These are phyloP conservation scores for Centruroides sculpturatus DNA, from an alignment of 1,140 invertebrate species.

Conservation along the genomic window DNA sequence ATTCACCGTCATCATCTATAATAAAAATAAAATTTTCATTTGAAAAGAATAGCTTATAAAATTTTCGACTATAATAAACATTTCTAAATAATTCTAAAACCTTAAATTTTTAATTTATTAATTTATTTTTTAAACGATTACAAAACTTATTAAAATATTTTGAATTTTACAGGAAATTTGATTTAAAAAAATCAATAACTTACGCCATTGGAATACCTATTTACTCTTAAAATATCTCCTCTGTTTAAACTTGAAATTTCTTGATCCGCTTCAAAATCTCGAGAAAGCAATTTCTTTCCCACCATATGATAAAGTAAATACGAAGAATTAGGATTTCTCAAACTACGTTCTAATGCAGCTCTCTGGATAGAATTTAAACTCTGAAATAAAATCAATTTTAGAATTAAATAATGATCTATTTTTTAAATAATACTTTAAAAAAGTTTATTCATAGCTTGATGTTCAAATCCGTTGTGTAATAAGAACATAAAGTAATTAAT, in stretches of 20 bases:
- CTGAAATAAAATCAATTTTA: background rate
- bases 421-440: too few species aligned
- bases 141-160: too few species aligned
- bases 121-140: too few species aligned
- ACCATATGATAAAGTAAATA: conserved; percentile 32
- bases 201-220: conserved; percentile 36
- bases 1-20: conserved; percentile 29
- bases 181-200: background rate
- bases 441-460: too few species aligned
- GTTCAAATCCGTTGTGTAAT: too few species aligned
- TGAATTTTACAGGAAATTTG: too few species aligned
- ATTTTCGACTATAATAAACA: too few species aligned
- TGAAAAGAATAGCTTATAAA: too few species aligned
- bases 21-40: background rate
- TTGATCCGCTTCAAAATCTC: conserved; percentile 29
- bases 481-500: too few species aligned
- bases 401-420: too few species aligned
- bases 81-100: too few species aligned
- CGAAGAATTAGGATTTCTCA: conserved; percentile 24
- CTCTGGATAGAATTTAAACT: background rate
- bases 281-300: conserved; percentile 26
- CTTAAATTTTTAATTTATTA: too few species aligned
- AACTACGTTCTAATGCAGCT: conserved; percentile 4
- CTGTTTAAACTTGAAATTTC: conserved; percentile 24
- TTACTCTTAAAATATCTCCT: conserved; percentile 33